phyloP scores from a whole-genome alignment of 2,113 vertebrate genomes.

The Ranitomeya variabilis region DNA sequence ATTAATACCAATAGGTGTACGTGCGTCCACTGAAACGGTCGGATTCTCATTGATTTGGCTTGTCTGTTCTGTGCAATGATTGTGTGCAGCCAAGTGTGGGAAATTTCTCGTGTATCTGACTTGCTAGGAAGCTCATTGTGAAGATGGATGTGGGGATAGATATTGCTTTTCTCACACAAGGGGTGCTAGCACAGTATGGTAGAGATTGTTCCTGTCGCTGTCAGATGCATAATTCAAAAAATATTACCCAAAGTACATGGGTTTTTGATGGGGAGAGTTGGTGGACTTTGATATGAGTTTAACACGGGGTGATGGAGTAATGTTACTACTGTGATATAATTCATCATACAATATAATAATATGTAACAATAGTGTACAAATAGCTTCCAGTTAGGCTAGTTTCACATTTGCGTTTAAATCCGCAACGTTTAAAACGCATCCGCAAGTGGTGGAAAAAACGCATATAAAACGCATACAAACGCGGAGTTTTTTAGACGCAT shows the following conservation, averaged over 20 bases:
- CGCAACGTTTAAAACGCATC: no score
- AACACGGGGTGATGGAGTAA: constrained; percentile 1
- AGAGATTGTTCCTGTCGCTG: neutral
- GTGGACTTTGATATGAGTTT: neutral
- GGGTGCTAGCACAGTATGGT: neutral
- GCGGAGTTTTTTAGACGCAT: no score
- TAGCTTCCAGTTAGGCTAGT: no score
- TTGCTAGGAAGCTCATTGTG: constrained; percentile 4
- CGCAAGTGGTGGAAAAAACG: no score
- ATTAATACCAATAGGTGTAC: constrained; percentile 2
- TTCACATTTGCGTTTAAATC: no score
- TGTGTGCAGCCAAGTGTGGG: constrained; percentile 29
- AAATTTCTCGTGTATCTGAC: neutral
- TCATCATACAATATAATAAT: neutral
- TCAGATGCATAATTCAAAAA: neutral
- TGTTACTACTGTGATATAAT: neutral
- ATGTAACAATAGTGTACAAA: neutral
- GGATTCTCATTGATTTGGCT: constrained; percentile 32
- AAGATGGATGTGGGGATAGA: constrained; percentile 15
- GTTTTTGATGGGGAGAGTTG: neutral
- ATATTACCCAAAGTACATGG: constrained; percentile 13
- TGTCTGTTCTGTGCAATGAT: constrained; percentile 23
- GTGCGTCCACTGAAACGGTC: neutral
- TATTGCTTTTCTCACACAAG: neutral
- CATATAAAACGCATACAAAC: no score